A percentile compares a stretch with the other conserved stretches of the same genome.
Evolutionary conservation across 2,888 invertebrate genomes (phyloP).

Genomic region (Lucinisca nassula): DNA sequence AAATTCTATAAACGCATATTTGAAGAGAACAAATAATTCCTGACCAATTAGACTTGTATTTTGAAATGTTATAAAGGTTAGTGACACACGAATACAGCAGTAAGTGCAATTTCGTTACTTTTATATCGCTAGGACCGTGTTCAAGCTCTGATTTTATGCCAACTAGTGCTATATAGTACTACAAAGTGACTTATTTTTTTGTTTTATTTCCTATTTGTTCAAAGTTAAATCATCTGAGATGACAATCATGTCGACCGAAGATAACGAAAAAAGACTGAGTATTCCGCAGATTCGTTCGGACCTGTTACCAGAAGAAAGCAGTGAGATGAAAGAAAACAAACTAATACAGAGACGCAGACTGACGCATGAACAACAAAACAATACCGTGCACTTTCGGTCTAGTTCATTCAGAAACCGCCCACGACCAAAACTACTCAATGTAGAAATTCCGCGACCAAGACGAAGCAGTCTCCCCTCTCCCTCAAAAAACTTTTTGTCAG

Average conservation of each 20-base stretch:
- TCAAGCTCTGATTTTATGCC: too few relatives aligned
- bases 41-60: too few relatives aligned
- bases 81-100: too few relatives aligned
- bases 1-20: too few relatives aligned
- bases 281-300: background rate
- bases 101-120: too few relatives aligned
- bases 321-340: constrained; percentile 46
- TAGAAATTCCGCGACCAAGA: constrained; percentile 70
- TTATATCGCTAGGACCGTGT: too few relatives aligned
- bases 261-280: background rate
- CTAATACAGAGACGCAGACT: constrained; percentile 55
- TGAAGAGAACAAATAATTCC: too few relatives aligned
- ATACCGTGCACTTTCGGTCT: constrained; percentile 81
- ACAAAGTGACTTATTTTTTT: too few relatives aligned
- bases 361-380: constrained; percentile 54
- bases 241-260: background rate
- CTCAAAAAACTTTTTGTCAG: constrained; percentile 56
- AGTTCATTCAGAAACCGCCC: constrained; percentile 82
- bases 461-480: constrained; percentile 79
- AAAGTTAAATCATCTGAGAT: background rate
- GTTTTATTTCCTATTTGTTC: too few relatives aligned
- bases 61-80: too few relatives aligned
- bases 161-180: too few relatives aligned
- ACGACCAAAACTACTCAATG: constrained; percentile 73
- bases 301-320: background rate